Percentiles rank a stretch among this genome's conserved stretches.
Conservation (phyloP, 2,888 invertebrate species). For the Mythimna lalbum region DNA sequence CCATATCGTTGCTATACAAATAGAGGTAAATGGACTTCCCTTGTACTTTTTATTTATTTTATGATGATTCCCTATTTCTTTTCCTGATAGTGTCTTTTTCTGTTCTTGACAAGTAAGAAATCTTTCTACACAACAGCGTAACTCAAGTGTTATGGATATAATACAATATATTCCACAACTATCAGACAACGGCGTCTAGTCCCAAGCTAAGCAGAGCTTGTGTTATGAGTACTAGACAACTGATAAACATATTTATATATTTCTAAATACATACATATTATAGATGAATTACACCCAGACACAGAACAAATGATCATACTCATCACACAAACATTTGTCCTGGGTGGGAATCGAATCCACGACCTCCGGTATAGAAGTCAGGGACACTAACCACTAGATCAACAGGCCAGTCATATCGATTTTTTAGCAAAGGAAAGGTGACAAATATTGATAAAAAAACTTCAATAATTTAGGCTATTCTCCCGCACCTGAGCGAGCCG, state of each 20-base stretch:
- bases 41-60: constrained; percentile 39
- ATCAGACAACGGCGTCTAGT: too few relatives aligned
- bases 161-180: too few relatives aligned
- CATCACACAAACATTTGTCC: too few relatives aligned
- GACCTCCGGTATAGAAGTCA: too few relatives aligned
- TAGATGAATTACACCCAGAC: too few relatives aligned
- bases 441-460: constrained; percentile 17
- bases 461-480: constrained; percentile 20
- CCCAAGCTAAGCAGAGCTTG: too few relatives aligned
- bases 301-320: too few relatives aligned
- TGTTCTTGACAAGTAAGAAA: constrained; percentile 19
- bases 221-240: too few relatives aligned
- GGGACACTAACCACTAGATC: too few relatives aligned
- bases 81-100: constrained; percentile 27
- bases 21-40: constrained; percentile 45
- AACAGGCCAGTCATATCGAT: not conserved
- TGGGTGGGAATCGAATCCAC: too few relatives aligned
- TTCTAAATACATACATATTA: too few relatives aligned
- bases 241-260: too few relatives aligned
- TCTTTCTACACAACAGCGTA: not conserved
- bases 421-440: not conserved
- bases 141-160: not conserved
- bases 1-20: constrained; percentile 38
- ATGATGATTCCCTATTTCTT: constrained; percentile 26
- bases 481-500: constrained; percentile 53